Conservation (phyloP, 92 coral and sea anemone species). For the Isaurus tuberculatus region DNA sequence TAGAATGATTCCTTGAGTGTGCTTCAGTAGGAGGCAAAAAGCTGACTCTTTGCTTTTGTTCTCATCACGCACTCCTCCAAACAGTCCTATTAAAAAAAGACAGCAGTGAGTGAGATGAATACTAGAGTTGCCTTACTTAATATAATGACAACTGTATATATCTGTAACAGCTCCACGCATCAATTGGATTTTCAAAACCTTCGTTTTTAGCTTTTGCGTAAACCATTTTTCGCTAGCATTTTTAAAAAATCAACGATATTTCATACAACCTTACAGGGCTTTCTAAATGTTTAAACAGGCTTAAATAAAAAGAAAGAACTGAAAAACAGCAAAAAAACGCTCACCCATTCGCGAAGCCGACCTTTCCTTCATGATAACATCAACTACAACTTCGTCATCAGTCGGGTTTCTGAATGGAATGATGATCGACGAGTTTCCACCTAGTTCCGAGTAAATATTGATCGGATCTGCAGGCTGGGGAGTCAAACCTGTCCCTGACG, state of each 20-base stretch:
- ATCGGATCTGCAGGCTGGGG: constrained; percentile 92
- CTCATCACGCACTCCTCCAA: constrained; percentile 71
- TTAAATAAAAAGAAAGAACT: neutral
- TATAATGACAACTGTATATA: neutral
- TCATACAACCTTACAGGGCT: no score
- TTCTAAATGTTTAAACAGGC: no score
- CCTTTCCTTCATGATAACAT: constrained; percentile 89
- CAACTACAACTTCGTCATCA: constrained; percentile 87
- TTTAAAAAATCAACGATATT: no score
- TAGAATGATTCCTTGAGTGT: constrained; percentile 72
- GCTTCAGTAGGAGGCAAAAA: constrained; percentile 94
- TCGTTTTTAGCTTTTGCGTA: no score
- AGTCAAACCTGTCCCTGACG: constrained; percentile 93
- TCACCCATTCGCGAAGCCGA: constrained; percentile 71
- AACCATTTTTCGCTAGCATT: no score
- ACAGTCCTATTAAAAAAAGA: constrained; percentile 50
- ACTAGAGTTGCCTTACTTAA: neutral
- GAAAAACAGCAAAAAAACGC: neutral
- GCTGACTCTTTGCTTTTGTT: constrained; percentile 74
- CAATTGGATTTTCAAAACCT: no score
- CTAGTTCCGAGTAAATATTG: constrained; percentile 82
- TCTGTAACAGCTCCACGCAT: no score
- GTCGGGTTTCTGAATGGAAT: constrained; percentile 96
- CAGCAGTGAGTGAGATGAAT: neutral
- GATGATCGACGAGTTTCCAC: constrained; percentile 90